Conservation (phyloP, 2,888 invertebrate genomes). For the Mythimna pallens region DNA sequence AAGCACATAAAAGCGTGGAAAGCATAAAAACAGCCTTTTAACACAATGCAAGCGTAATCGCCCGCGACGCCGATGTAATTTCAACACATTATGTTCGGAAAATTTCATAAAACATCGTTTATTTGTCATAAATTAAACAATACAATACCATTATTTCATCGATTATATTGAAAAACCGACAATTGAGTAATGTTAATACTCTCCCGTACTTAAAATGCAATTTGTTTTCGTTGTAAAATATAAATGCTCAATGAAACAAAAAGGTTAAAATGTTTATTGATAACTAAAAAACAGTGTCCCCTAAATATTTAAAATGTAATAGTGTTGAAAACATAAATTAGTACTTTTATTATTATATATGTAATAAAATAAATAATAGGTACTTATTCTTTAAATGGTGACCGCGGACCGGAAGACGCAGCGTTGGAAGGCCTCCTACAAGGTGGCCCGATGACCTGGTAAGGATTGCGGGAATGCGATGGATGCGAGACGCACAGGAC, state of each 20-base stretch:
- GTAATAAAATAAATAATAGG: too few species aligned
- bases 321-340: too few species aligned
- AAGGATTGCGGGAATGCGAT: too few species aligned
- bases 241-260: background rate
- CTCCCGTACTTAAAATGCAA: background rate
- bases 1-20: conserved; percentile 6
- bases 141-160: conserved; percentile 13
- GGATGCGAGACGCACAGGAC: too few species aligned
- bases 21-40: conserved; percentile 33
- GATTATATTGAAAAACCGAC: conserved; percentile 16
- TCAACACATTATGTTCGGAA: conserved; percentile 21
- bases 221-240: conserved; percentile 8
- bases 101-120: conserved; percentile 48
- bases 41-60: conserved; percentile 33
- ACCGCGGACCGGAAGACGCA: too few species aligned
- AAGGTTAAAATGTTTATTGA: conserved; percentile 2
- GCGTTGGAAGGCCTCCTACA: too few species aligned
- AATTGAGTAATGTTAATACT: conserved; percentile 36
- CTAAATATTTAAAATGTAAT: conserved; percentile 9
- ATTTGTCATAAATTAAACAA: conserved; percentile 43
- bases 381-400: too few species aligned
- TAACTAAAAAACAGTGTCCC: background rate
- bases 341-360: too few species aligned
- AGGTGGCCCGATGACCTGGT: too few species aligned
- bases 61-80: conserved; percentile 33